phyloP scores from a whole-genome alignment of 2,113 vertebrate species.

The Dasyurus viverrinus region DNA sequence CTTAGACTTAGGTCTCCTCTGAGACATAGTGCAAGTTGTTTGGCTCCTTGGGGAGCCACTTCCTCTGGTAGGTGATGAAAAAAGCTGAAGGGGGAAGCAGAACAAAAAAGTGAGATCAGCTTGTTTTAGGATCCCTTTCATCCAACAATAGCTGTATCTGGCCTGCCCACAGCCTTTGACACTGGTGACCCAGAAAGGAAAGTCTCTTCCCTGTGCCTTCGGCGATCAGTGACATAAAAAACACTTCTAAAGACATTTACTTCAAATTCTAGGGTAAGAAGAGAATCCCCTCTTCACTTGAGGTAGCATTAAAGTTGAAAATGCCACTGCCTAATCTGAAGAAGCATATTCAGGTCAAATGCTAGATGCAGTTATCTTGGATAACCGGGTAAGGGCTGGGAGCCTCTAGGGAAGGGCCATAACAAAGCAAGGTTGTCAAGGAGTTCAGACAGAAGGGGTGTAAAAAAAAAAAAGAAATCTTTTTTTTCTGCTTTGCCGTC shows the following conservation, averaged over 20 bases:
- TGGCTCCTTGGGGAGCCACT: slow-evolving; percentile 28
- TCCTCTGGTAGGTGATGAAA: neutral
- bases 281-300: slow-evolving; percentile 66
- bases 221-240: slow-evolving; percentile 25
- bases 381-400: slow-evolving; percentile 54
- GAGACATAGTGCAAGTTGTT: slow-evolving; percentile 14
- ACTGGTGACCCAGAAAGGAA: slow-evolving; percentile 36
- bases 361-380: slow-evolving; percentile 79
- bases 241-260: slow-evolving; percentile 38
- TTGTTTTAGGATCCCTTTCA: slow-evolving; percentile 25
- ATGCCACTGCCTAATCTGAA: slow-evolving; percentile 83
- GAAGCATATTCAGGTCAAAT: slow-evolving; percentile 85
- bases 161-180: neutral
- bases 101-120: neutral
- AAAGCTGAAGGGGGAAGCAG: neutral
- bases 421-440: slow-evolving; percentile 59
- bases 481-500: slow-evolving; percentile 38
- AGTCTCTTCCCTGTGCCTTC: slow-evolving; percentile 20
- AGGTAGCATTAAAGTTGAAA: slow-evolving; percentile 78
- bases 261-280: slow-evolving; percentile 62
- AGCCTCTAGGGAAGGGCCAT: slow-evolving; percentile 76
- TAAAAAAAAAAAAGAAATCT: slow-evolving; percentile 59
- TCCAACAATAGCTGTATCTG: slow-evolving; percentile 2
- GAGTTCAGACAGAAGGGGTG: slow-evolving; percentile 17
- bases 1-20: neutral